Conservation (phyloP, 30 jellyfish, hydroid and myxozoan genomes). For the Aurelia coerulea region DNA sequence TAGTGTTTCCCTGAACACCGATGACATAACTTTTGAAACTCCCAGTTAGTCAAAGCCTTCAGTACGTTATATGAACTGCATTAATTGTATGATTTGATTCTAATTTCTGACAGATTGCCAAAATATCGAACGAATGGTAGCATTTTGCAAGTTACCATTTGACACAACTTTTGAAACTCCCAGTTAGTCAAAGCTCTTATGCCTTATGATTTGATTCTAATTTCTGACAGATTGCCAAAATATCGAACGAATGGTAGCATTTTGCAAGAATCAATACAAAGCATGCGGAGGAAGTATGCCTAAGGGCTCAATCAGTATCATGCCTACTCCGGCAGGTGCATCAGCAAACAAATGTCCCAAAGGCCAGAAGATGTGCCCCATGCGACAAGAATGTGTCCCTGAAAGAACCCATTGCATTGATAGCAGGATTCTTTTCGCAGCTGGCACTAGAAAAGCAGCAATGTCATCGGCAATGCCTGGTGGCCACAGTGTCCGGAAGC, state of each 20-base stretch:
- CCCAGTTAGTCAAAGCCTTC: too few relatives aligned
- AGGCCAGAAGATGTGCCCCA: conserved; percentile 36
- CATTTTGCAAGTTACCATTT: conserved; percentile 27
- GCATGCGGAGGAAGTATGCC: not conserved
- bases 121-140: conserved; percentile 39
- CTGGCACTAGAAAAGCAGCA: not conserved
- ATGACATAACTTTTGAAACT: too few relatives aligned
- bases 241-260: conserved; percentile 48
- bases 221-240: conserved; percentile 16
- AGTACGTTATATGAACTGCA: too few relatives aligned
- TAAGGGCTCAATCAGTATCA: not conserved
- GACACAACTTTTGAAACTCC: too few relatives aligned
- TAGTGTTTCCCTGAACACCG: too few relatives aligned
- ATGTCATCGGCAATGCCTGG: not conserved
- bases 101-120: conserved; percentile 17
- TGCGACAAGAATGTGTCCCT: conserved; percentile 29
- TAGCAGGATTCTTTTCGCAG: conserved; percentile 11
- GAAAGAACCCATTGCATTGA: conserved; percentile 12
- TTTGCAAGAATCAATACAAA: conserved; percentile 44
- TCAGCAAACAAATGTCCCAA: conserved; percentile 1
- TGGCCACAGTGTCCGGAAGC: not conserved
- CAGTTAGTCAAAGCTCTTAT: too few relatives aligned
- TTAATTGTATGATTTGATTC: too few relatives aligned
- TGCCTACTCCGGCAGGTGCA: not conserved
- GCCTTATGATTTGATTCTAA: too few relatives aligned